Evolutionary conservation across 2,888 invertebrate genomes (phyloP).

Genomic region (Scaptodrosophila latifasciaeformis): DNA sequence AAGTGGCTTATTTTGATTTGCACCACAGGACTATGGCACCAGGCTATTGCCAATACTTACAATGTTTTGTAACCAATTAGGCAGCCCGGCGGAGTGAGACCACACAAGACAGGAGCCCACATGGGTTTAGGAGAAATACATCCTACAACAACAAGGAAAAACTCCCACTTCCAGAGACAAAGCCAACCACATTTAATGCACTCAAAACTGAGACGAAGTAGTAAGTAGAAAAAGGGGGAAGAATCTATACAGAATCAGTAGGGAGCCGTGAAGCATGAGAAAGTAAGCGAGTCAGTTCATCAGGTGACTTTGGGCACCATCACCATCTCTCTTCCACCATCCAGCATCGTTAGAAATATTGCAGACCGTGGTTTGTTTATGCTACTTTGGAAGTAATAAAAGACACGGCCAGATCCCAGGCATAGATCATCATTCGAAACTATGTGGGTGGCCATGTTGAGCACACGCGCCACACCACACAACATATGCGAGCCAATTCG

Average conservation of each 20-base stretch:
- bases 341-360: not conserved
- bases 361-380: constrained; percentile 53
- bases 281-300: no score
- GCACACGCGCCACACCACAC: no score
- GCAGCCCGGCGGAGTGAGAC: constrained; percentile 25
- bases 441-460: no score
- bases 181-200: constrained; percentile 40
- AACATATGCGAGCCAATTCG: constrained; percentile 8
- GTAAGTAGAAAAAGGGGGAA: no score
- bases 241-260: no score
- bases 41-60: constrained; percentile 39
- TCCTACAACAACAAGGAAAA: constrained; percentile 32
- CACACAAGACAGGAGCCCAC: constrained; percentile 53
- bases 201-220: constrained; percentile 27
- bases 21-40: constrained; percentile 42
- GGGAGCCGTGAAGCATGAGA: no score
- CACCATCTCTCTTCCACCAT: constrained; percentile 1
- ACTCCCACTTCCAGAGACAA: constrained; percentile 27
- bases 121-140: no score
- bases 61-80: constrained; percentile 29
- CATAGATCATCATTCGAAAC: no score
- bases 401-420: constrained; percentile 39
- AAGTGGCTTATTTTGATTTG: constrained; percentile 52
- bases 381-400: constrained; percentile 67
- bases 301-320: constrained; percentile 7